These are phyloP conservation scores for Squalus acanthias DNA, from an alignment of 2,797 vertebrate genomes.

Conservation along the genomic window DNA sequence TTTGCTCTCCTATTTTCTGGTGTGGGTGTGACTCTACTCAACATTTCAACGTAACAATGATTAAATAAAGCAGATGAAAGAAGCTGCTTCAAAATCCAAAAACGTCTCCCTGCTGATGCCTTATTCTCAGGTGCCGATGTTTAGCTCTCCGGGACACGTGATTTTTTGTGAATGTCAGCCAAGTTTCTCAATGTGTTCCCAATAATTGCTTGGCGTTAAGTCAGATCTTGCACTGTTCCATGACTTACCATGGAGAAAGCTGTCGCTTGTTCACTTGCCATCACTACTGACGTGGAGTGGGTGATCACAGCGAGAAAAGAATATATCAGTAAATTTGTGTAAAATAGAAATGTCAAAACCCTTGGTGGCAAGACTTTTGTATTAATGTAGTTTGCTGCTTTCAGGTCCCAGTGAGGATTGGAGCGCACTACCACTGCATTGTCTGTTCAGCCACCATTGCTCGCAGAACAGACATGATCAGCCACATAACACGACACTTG, in stretches of 20 bases:
- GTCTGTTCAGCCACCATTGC: conserved; percentile 87
- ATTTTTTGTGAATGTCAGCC: not conserved
- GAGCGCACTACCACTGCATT: conserved; percentile 91
- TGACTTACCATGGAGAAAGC: not conserved
- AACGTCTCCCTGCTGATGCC: not conserved
- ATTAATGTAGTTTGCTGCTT: conserved; percentile 37
- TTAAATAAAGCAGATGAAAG: not conserved
- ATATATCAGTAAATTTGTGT: not conserved
- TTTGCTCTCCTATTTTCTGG: not conserved
- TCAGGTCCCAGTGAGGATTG: conserved; percentile 68
- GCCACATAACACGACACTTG: conserved; percentile 83
- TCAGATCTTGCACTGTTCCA: not conserved
- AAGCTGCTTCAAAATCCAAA: not conserved
- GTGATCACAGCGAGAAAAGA: not conserved
- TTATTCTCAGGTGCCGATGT: not conserved
- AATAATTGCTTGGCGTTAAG: not conserved
- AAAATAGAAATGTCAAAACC: not conserved
- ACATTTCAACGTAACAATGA: not conserved
- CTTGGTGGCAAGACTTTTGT: not conserved
- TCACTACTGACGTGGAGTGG: not conserved
- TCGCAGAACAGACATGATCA: conserved; percentile 87
- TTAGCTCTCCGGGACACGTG: not conserved
- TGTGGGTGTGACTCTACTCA: not conserved
- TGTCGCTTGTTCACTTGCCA: not conserved
- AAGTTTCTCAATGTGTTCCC: not conserved